These are phyloP conservation scores for Tachypleus tridentatus DNA, from an alignment of 1,140 invertebrate genomes.

Conservation along the genomic window DNA sequence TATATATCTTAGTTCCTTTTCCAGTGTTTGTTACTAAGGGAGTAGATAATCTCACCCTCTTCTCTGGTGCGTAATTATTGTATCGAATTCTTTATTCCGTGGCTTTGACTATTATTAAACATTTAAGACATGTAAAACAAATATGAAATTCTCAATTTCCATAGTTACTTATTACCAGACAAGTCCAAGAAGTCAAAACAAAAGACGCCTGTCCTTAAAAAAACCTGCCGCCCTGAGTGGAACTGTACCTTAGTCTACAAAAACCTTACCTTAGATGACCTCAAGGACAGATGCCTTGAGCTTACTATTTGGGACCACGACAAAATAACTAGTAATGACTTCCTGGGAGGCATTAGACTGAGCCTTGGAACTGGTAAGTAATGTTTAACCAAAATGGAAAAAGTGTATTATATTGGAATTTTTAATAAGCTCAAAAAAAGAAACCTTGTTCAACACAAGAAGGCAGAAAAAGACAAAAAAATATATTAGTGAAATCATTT, in stretches of 20 bases:
- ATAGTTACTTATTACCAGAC: constrained; percentile 79
- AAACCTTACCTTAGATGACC: constrained; percentile 63
- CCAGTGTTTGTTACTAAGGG: too few species aligned
- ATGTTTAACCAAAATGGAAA: neutral
- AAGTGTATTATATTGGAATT: too few species aligned
- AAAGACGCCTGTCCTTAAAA: constrained; percentile 69
- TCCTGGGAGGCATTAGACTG: constrained; percentile 78
- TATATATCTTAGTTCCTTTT: too few species aligned
- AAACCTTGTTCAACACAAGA: too few species aligned
- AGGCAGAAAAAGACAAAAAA: too few species aligned
- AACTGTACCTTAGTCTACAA: constrained; percentile 80
- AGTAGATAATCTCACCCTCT: too few species aligned
- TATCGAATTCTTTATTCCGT: too few species aligned
- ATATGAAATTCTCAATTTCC: constrained; percentile 11
- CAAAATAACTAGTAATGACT: constrained; percentile 82
- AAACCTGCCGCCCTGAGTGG: constrained; percentile 67
- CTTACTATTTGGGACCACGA: constrained; percentile 92
- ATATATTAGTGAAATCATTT: too few species aligned
- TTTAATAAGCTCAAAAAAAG: too few species aligned
- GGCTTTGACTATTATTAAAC: too few species aligned
- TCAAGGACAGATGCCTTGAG: constrained; percentile 71
- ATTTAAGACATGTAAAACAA: neutral
- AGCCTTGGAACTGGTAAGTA: constrained; percentile 68
- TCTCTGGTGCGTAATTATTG: too few species aligned
- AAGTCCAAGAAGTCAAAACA: constrained; percentile 74